Conservation (phyloP, 1,140 invertebrate genomes). For the Arctopsyche grandis region DNA sequence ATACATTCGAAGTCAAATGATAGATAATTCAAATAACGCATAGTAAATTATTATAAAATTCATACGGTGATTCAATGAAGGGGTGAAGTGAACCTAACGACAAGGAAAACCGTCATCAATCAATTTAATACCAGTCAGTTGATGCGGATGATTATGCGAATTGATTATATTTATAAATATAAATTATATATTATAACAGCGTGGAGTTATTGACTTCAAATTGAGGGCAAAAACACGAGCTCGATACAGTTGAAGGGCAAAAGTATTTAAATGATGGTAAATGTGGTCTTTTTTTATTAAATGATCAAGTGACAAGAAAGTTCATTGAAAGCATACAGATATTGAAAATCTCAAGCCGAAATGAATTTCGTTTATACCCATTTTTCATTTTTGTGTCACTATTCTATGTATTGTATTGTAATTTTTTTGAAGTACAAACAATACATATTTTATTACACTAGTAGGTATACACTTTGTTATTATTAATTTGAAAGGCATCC, state of each 20-base stretch:
- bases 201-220: neutral
- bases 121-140: neutral
- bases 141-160: neutral
- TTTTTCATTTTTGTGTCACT: no score
- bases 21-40: no score
- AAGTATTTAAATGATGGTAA: neutral
- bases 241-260: neutral
- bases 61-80: neutral
- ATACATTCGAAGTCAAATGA: no score
- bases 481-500: no score
- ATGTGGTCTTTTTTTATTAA: no score
- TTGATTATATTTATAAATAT: neutral
- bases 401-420: no score
- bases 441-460: no score
- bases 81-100: neutral
- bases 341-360: no score
- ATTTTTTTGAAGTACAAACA: no score
- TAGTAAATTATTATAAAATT: neutral
- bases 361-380: no score
- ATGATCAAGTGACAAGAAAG: neutral
- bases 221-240: neutral
- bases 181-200: neutral
- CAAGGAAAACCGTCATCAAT: slow-evolving; percentile 32
- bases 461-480: no score
- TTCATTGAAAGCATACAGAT: neutral